phyloP scores from a whole-genome alignment of 1,140 invertebrate species.

The Trichoplusia ni region DNA sequence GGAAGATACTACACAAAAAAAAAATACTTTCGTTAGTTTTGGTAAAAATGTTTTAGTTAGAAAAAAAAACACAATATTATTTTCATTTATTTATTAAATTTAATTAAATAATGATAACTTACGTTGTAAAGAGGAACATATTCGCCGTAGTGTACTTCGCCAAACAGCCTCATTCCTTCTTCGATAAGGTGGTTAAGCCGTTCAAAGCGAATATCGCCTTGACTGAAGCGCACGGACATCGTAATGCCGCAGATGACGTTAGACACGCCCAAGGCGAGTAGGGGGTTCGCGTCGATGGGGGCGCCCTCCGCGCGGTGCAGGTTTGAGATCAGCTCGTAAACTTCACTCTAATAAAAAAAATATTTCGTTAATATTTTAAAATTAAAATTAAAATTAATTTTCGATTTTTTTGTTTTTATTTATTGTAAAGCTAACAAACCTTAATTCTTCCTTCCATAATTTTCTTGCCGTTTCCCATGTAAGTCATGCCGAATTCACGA shows the following conservation, averaged over 20 bases:
- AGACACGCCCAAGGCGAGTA: conserved; percentile 90
- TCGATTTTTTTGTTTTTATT: neutral
- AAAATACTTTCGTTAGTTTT: conserved; percentile 11
- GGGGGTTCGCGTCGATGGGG: conserved; percentile 86
- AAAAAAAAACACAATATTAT: too few species aligned
- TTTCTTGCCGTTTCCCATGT: conserved; percentile 88
- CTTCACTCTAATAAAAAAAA: conserved; percentile 85
- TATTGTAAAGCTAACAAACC: conserved; percentile 67
- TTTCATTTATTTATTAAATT: too few species aligned
- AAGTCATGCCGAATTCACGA: conserved; percentile 94
- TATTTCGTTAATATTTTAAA: conserved; percentile 32
- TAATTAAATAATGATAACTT: conserved; percentile 38
- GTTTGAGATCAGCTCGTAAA: conserved; percentile 86
- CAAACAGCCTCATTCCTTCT: conserved; percentile 93
- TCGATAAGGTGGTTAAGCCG: conserved; percentile 92
- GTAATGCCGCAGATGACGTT: conserved; percentile 96
- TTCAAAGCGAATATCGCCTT: conserved; percentile 88
- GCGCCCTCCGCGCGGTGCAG: conserved; percentile 83
- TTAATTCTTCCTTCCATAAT: conserved; percentile 93
- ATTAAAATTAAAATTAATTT: neutral
- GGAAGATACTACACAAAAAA: conserved; percentile 86
- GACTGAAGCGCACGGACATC: conserved; percentile 93
- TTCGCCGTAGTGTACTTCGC: conserved; percentile 87
- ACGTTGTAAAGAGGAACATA: conserved; percentile 83
- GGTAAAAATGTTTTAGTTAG: too few species aligned